Percentiles rank a stretch among this genome's conserved stretches.
phyloP scores from a whole-genome alignment of 2,797 vertebrate species.

The Macroramphosus scolopax region DNA sequence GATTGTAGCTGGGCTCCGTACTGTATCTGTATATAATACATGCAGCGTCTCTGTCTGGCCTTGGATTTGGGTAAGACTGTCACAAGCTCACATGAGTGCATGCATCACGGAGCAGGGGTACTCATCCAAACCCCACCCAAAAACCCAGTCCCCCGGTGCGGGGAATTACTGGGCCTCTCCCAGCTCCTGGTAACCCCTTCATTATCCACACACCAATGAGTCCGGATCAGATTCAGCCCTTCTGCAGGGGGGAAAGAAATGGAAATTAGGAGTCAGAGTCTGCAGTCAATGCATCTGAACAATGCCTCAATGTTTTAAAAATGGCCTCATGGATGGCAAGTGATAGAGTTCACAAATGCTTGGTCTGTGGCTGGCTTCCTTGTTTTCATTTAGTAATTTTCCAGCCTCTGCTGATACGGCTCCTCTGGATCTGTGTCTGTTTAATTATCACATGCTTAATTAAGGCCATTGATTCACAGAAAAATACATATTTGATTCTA shows the following conservation, averaged over 20 bases:
- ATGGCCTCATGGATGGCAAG: conserved; percentile 61
- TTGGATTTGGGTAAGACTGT: conserved; percentile 79
- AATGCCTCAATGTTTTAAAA: conserved; percentile 79
- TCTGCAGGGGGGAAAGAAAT: conserved; percentile 65
- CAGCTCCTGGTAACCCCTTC: conserved; percentile 84
- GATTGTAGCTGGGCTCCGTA: conserved; percentile 41
- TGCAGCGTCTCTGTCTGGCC: conserved; percentile 71
- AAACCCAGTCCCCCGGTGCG: conserved; percentile 81
- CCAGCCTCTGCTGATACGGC: conserved; percentile 17
- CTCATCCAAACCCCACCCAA: conserved; percentile 83
- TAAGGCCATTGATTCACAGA: conserved; percentile 15
- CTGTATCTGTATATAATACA: conserved; percentile 71
- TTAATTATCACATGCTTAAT: conserved; percentile 32
- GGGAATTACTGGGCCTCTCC: conserved; percentile 86
- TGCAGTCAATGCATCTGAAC: conserved; percentile 79
- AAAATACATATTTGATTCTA: conserved; percentile 16
- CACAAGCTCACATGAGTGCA: conserved; percentile 81
- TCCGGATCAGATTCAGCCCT: conserved; percentile 82
- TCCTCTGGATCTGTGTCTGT: conserved; percentile 15
- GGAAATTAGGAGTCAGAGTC: conserved; percentile 73
- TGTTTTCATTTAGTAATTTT: conserved; percentile 41
- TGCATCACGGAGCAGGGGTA: conserved; percentile 82
- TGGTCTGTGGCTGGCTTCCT: conserved; percentile 27
- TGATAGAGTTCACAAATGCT: conserved; percentile 55
- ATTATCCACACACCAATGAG: conserved; percentile 87